phyloP scores from a whole-genome alignment of 2,888 invertebrate genomes.

The Fragum fragum region DNA sequence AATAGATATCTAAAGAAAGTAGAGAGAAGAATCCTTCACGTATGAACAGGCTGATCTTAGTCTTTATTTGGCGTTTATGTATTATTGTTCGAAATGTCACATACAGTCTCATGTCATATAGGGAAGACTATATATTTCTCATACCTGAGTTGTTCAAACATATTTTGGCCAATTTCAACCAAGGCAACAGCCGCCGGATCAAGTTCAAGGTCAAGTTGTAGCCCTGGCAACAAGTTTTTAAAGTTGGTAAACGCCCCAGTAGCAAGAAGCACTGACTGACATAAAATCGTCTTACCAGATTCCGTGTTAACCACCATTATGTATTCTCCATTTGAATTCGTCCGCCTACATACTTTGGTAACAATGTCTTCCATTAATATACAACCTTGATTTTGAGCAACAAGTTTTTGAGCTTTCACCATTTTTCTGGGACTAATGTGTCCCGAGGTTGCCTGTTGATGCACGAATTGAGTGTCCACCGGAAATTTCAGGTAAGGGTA shows the following conservation, averaged over 20 bases:
- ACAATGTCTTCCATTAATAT: slow-evolving; percentile 61
- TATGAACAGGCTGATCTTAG: too few relatives aligned
- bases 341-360: slow-evolving; percentile 24
- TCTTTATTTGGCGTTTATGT: too few relatives aligned
- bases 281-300: slow-evolving; percentile 27
- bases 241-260: slow-evolving; percentile 61
- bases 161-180: slow-evolving; percentile 45
- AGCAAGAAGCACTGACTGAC: slow-evolving; percentile 63
- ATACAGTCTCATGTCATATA: too few relatives aligned
- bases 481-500: slow-evolving; percentile 64
- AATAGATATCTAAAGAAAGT: too few relatives aligned
- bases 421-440: slow-evolving; percentile 65
- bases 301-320: slow-evolving; percentile 52
- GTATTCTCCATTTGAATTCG: slow-evolving; percentile 11
- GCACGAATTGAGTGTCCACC: slow-evolving; percentile 42
- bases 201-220: slow-evolving; percentile 24
- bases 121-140: too few relatives aligned
- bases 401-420: slow-evolving; percentile 61
- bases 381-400: slow-evolving; percentile 62
- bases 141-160: slow-evolving; percentile 56
- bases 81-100: too few relatives aligned
- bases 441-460: slow-evolving; percentile 46
- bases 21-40: too few relatives aligned
- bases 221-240: slow-evolving; percentile 57
- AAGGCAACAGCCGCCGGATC: slow-evolving; percentile 58